Percentiles rank a stretch among this genome's conserved stretches.
Conservation (phyloP, 2,113 vertebrate genomes). For the Euleptes europaea region DNA sequence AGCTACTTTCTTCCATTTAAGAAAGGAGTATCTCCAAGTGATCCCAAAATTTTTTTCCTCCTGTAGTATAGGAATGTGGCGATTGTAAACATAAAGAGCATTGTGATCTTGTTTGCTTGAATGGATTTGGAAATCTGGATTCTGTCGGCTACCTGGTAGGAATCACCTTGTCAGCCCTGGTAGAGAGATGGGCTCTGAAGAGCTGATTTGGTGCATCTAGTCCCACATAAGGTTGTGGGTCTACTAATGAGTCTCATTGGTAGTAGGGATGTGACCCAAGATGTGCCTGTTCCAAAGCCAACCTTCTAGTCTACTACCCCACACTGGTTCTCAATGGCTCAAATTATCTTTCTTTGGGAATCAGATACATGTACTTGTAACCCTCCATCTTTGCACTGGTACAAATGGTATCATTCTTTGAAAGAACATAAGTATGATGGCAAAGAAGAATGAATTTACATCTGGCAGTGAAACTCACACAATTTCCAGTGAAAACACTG, state of each 20-base stretch:
- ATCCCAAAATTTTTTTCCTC: too few relatives aligned
- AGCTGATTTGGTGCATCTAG: background rate
- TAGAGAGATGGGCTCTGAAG: background rate
- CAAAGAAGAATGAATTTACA: background rate
- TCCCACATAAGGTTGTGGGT: background rate
- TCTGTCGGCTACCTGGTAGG: too few relatives aligned
- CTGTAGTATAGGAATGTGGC: too few relatives aligned
- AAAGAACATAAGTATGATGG: background rate
- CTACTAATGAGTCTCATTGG: background rate
- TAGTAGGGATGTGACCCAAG: background rate
- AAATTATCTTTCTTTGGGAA: background rate
- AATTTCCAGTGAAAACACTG: background rate
- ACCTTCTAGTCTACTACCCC: too few relatives aligned
- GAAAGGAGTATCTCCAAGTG: too few relatives aligned
- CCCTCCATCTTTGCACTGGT: background rate
- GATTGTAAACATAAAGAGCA: too few relatives aligned
- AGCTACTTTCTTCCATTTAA: too few relatives aligned
- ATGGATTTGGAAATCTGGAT: too few relatives aligned
- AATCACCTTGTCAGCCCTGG: too few relatives aligned
- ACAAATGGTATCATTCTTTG: background rate
- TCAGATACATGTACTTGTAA: background rate
- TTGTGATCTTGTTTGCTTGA: too few relatives aligned
- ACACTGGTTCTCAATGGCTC: background rate
- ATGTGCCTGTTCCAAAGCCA: background rate
- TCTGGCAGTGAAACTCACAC: background rate